phyloP scores from a whole-genome alignment of 2,888 invertebrate species.

The Phania funesta region DNA sequence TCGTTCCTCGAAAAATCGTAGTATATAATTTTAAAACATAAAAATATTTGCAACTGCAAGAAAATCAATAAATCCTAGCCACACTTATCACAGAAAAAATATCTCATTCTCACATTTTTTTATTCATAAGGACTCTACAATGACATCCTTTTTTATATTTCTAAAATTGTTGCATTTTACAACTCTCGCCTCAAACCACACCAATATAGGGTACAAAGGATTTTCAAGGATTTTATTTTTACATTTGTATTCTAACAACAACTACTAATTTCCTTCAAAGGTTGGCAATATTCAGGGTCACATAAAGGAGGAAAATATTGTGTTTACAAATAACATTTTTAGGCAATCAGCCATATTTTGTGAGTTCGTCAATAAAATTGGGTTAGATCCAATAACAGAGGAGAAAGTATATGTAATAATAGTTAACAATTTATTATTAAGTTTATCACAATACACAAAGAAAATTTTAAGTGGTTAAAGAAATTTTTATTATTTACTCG shows the following conservation, averaged over 20 bases:
- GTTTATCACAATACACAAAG: too few relatives aligned
- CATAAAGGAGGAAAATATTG: neutral
- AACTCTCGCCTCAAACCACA: neutral
- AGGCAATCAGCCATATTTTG: neutral
- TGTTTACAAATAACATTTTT: neutral
- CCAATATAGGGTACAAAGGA: neutral
- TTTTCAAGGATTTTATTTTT: conserved; percentile 5
- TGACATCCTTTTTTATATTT: neutral
- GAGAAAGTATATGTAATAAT: neutral
- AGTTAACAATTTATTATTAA: neutral
- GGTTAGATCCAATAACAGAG: neutral
- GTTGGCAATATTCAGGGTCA: conserved; percentile 24
- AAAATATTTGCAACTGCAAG: too few relatives aligned
- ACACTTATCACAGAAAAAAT: neutral
- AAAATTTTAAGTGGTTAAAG: too few relatives aligned
- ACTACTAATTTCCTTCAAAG: neutral
- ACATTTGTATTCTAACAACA: neutral
- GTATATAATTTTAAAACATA: too few relatives aligned
- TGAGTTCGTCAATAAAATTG: neutral
- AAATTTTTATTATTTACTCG: too few relatives aligned
- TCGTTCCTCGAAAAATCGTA: too few relatives aligned
- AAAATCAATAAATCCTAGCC: too few relatives aligned
- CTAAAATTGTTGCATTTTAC: conserved; percentile 19
- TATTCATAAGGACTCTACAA: neutral
- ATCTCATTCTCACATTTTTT: neutral